Evolutionary conservation across 2,888 invertebrate genomes (phyloP).

Genomic region (Tiphia femorata): DNA sequence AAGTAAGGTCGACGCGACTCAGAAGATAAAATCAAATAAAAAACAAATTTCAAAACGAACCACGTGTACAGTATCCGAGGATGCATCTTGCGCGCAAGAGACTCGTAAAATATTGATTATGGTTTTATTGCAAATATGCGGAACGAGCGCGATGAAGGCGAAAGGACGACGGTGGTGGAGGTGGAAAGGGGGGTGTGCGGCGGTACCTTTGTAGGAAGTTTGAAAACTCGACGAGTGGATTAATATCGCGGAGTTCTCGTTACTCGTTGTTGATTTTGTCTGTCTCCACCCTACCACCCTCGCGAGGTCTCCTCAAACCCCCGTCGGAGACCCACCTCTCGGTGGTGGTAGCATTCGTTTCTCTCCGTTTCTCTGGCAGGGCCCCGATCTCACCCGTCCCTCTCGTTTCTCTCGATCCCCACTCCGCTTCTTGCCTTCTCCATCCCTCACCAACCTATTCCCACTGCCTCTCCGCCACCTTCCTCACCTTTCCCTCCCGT

Average conservation of each 20-base stretch:
- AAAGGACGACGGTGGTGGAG: constrained; percentile 12
- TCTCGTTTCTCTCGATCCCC: constrained; percentile 29
- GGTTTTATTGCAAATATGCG: constrained; percentile 65
- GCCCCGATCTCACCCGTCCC: constrained; percentile 36
- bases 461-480: constrained; percentile 31
- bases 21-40: neutral
- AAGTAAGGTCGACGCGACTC: neutral
- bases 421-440: constrained; percentile 18
- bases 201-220: constrained; percentile 68
- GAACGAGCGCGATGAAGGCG: constrained; percentile 40
- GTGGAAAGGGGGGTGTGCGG: constrained; percentile 7
- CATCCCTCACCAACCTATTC: constrained; percentile 42
- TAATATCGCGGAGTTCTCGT: constrained; percentile 69
- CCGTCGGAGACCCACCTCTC: constrained; percentile 14
- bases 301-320: constrained; percentile 41
- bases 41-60: too few relatives aligned
- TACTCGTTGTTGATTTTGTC: constrained; percentile 70
- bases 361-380: constrained; percentile 39
- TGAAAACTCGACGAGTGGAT: constrained; percentile 70
- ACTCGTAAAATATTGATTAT: constrained; percentile 47
- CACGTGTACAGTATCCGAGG: too few relatives aligned
- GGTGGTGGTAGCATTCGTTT: constrained; percentile 15
- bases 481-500: constrained; percentile 19
- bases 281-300: constrained; percentile 60
- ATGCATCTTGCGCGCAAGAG: constrained; percentile 15